Evolutionary conservation across 2,888 invertebrate genomes (phyloP), one percentile per base, ranked within the genome.

Genomic region (Oegoconia quadripuncta): DNA sequence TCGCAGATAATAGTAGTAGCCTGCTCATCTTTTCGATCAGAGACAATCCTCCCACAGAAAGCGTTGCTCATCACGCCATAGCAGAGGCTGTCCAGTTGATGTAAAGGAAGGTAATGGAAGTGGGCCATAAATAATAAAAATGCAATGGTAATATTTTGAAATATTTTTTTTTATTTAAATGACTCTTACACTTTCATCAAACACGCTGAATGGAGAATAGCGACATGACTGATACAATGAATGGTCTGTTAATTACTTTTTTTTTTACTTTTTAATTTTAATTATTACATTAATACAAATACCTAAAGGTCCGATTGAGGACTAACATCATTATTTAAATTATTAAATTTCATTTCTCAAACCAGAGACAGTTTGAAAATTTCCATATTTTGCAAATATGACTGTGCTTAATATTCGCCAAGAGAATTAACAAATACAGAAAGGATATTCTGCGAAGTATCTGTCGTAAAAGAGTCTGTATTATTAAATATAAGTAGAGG

Each of bases 141-240:
- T 12, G 14, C 26, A 34, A 34, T 34, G 8, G 8, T 22, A 12
- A 22, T 40, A 32, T 40, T 39, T 40, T 37, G 23, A 43, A 40
- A 37, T 43, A 40, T 31, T 69, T 68, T 76, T 77, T 78, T 72
- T 77, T 69, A 64, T 49, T 64, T 58, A 72, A 77, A 76, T 79
- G 71, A 77, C 66, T 74, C 72, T 59, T 69, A 79, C 76, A 77
- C 67, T 68, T 69, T 64, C 73, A 75, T 61, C 77, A 80, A 74
- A 80, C 79, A 83, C 80, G 75, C 81, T 65, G 74, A 76, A 81
- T 81, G 79, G 74, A 62, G 59, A 72, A 64, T 73, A 68, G 75
- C 71, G 72, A 77, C 61, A 67, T 69, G 79, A 78, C 75, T 70
- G 74, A 75, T 74, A 79, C 67, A 76, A 75, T 75, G 65, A 76